phyloP scores from a whole-genome alignment of 1,140 invertebrate species.

The Drosophila cardini region DNA sequence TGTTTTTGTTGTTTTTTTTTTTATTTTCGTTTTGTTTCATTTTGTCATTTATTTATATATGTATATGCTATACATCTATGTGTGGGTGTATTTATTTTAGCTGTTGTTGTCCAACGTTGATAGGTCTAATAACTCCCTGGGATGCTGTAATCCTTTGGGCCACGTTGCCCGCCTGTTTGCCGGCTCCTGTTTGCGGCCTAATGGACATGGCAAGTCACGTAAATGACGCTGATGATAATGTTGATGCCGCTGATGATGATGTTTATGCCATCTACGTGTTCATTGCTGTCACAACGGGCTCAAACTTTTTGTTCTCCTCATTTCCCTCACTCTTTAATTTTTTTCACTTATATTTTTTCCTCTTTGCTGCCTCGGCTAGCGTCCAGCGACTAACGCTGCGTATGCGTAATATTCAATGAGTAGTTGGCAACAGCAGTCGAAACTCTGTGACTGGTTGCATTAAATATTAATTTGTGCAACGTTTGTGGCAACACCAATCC shows the following conservation, averaged over 20 bases:
- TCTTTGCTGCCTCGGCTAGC: not conserved
- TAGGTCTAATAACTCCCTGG: conserved; percentile 80
- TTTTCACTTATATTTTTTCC: not conserved
- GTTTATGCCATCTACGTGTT: conserved; percentile 69
- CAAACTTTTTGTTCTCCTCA: conserved; percentile 19
- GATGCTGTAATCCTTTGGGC: conserved; percentile 76
- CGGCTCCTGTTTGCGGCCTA: conserved; percentile 49
- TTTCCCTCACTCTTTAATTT: not conserved
- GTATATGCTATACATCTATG: conserved; percentile 14
- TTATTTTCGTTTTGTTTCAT: conserved; percentile 2
- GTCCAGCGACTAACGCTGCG: conserved; percentile 39
- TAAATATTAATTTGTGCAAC: conserved; percentile 78
- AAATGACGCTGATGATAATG: conserved; percentile 70
- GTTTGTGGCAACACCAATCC: conserved; percentile 46
- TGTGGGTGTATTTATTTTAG: conserved; percentile 27
- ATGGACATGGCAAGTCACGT: conserved; percentile 75
- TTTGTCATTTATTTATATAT: conserved; percentile 29
- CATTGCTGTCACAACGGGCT: conserved; percentile 70
- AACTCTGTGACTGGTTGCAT: conserved; percentile 56
- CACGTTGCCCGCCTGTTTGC: conserved; percentile 31
- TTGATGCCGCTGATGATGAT: conserved; percentile 57
- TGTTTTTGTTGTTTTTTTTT: not conserved
- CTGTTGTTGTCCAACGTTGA: conserved; percentile 55
- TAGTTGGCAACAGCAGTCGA: conserved; percentile 49
- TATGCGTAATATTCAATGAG: conserved; percentile 78